phyloP scores from a whole-genome alignment of 2,888 invertebrate genomes.

The Coelopa pilipes region DNA sequence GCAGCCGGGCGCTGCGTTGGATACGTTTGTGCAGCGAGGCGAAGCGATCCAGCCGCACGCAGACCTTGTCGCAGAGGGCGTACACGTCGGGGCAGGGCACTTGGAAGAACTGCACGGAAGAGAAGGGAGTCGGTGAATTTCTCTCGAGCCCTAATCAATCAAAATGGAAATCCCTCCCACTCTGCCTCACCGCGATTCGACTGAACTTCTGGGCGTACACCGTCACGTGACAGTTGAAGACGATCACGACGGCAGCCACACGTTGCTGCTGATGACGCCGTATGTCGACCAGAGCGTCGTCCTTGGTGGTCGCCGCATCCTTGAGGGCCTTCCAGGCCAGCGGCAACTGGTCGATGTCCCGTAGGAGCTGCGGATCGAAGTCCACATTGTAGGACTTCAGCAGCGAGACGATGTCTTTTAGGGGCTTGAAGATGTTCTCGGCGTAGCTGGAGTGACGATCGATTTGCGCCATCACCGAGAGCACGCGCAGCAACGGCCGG shows the following conservation, averaged over 20 bases:
- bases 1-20: constrained; percentile 80
- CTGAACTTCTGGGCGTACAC: constrained; percentile 82
- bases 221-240: constrained; percentile 82
- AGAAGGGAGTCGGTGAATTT: too few species aligned
- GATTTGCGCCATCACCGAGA: constrained; percentile 78
- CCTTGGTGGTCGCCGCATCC: constrained; percentile 82
- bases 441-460: constrained; percentile 81
- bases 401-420: constrained; percentile 86
- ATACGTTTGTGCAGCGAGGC: constrained; percentile 77
- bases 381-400: constrained; percentile 87
- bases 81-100: constrained; percentile 78
- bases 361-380: constrained; percentile 81
- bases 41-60: constrained; percentile 74
- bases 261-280: constrained; percentile 88
- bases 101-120: constrained; percentile 72
- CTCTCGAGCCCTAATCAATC: too few species aligned
- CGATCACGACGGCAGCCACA: constrained; percentile 81
- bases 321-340: constrained; percentile 88
- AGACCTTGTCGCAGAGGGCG: constrained; percentile 75
- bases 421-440: constrained; percentile 89
- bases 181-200: constrained; percentile 52
- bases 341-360: constrained; percentile 86
- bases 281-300: constrained; percentile 86
- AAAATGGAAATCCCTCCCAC: too few species aligned
- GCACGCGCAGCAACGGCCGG: constrained; percentile 81